Conservation (phyloP, 2,113 vertebrate species). For the Pongo pygmaeus region DNA sequence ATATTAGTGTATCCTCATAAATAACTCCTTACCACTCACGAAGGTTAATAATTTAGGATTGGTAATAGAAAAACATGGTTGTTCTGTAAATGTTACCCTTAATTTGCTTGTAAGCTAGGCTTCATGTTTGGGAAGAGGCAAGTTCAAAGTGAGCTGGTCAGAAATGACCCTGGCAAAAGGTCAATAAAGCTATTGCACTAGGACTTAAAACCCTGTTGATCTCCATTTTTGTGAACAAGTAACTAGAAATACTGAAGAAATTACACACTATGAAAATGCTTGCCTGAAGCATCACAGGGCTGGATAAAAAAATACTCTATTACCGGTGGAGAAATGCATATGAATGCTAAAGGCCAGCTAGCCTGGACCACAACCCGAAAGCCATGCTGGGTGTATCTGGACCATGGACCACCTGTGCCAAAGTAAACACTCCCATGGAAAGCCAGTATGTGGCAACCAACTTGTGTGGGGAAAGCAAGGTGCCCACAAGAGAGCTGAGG, state of each 20-base stretch:
- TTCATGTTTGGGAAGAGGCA: neutral
- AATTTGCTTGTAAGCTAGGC: neutral
- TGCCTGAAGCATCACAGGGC: neutral
- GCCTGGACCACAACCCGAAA: neutral
- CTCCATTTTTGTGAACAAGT: neutral
- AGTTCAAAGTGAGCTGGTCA: neutral
- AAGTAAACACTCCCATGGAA: neutral
- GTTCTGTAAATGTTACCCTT: neutral
- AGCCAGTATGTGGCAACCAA: constrained; percentile 44
- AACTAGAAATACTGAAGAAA: neutral
- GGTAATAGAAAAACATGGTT: neutral
- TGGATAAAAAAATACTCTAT: neutral
- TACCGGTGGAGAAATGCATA: neutral
- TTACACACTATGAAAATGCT: neutral
- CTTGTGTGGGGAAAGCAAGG: neutral
- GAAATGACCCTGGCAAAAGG: neutral
- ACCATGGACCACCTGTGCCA: neutral
- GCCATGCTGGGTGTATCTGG: neutral
- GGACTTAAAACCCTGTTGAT: neutral
- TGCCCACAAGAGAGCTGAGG: neutral
- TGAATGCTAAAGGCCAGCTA: neutral
- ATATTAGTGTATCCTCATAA: neutral
- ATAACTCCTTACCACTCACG: neutral
- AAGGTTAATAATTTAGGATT: neutral
- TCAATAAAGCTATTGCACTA: neutral